phyloP scores from a whole-genome alignment of 1,140 invertebrate species.

The Phymorhynchus buccinoides region DNA sequence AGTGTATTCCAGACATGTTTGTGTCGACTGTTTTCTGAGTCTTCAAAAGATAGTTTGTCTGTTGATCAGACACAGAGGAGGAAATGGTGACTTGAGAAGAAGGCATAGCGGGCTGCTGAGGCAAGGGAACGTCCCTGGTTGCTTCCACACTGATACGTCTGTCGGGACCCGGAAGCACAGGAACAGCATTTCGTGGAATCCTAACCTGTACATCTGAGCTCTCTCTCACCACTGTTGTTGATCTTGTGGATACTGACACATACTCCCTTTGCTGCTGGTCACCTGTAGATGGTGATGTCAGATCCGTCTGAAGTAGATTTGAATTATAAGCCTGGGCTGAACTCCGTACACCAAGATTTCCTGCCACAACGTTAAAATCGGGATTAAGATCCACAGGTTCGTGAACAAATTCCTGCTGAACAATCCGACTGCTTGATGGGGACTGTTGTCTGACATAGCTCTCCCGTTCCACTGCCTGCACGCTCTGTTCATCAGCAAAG shows the following conservation, averaged over 20 bases:
- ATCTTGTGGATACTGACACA: constrained; percentile 11
- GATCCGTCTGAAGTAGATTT: not conserved
- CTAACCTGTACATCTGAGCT: constrained; percentile 1
- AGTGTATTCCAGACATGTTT: not conserved
- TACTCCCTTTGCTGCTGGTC: constrained; percentile 2
- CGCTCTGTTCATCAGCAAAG: not conserved
- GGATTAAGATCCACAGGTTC: not conserved
- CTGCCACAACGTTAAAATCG: constrained; percentile 11
- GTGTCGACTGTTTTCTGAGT: not conserved
- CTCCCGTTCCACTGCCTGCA: not conserved
- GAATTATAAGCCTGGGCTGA: not conserved
- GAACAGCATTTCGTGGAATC: constrained; percentile 20
- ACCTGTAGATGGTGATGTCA: not conserved
- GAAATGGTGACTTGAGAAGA: not conserved
- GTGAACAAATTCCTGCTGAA: not conserved
- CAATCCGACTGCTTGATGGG: not conserved
- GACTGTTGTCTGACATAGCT: not conserved
- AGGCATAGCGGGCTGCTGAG: not conserved
- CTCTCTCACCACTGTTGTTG: not conserved
- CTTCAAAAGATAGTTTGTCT: not conserved
- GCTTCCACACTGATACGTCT: not conserved
- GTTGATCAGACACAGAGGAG: not conserved
- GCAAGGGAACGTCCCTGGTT: not conserved
- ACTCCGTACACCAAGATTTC: constrained; percentile 4
- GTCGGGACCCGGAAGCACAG: not conserved